Evolutionary conservation across 2,888 invertebrate genomes (phyloP).

Genomic region (Chymomyza caudatula): DNA sequence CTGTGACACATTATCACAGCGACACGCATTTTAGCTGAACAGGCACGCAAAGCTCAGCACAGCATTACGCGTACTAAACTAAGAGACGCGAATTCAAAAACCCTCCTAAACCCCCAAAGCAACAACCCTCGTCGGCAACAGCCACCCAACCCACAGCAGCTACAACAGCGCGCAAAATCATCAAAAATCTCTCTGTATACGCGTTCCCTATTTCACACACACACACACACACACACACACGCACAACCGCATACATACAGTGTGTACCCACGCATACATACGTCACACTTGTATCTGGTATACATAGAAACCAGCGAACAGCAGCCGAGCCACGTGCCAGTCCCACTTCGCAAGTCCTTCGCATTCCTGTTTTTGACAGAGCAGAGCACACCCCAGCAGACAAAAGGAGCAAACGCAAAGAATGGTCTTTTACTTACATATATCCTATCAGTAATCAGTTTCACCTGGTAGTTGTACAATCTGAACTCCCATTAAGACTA

Average conservation of each 20-base stretch:
- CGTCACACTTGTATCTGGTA: slow-evolving; percentile 48
- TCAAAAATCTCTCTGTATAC: neutral
- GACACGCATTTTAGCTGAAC: slow-evolving; percentile 70
- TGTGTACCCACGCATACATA: neutral
- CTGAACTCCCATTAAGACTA: too few relatives aligned
- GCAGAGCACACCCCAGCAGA: neutral
- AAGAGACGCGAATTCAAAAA: neutral
- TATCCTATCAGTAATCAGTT: too few relatives aligned
- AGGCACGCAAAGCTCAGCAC: slow-evolving; percentile 60
- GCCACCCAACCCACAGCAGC: neutral
- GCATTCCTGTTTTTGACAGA: neutral
- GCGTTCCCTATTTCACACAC: slow-evolving; percentile 6
- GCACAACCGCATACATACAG: slow-evolving; percentile 34
- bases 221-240: slow-evolving; percentile 25
- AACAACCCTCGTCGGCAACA: neutral
- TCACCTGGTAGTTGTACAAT: too few relatives aligned
- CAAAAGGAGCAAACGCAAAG: neutral
- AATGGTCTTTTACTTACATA: too few relatives aligned
- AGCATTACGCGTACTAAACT: slow-evolving; percentile 59
- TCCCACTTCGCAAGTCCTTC: neutral
- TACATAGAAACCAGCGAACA: slow-evolving; percentile 47
- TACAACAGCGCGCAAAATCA: slow-evolving; percentile 3
- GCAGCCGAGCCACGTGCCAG: slow-evolving; percentile 29
- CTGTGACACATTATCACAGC: slow-evolving; percentile 66
- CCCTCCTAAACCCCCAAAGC: neutral